Evolutionary conservation across 2,797 vertebrate species (phyloP).

Genomic region (Lacerta bilineata): DNA sequence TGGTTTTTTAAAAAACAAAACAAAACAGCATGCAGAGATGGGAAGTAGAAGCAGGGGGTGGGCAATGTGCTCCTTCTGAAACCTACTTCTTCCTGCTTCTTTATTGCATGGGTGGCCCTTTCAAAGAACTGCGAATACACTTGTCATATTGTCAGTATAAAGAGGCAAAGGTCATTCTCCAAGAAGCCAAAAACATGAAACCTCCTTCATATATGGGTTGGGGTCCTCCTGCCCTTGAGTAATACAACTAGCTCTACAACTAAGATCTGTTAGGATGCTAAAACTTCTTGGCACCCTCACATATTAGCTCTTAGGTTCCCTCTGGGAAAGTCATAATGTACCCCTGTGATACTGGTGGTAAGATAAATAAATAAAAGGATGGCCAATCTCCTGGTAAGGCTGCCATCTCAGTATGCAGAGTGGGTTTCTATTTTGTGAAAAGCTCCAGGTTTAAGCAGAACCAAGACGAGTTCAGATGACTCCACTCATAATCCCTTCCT

Average conservation of each 20-base stretch:
- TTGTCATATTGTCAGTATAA: not conserved
- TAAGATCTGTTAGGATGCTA: not conserved
- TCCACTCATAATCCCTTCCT: not conserved
- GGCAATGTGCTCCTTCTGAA: not conserved
- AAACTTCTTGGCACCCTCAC: not conserved
- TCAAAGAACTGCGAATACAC: conserved; percentile 3
- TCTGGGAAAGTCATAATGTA: no score
- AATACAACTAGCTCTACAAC: not conserved
- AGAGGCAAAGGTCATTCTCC: conserved; percentile 2
- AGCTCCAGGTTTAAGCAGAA: not conserved
- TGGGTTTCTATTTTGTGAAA: not conserved
- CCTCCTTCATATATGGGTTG: not conserved
- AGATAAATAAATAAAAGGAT: not conserved
- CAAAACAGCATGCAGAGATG: not conserved
- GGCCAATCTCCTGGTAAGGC: not conserved
- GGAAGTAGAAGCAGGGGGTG: not conserved
- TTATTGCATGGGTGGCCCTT: not conserved
- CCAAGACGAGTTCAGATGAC: not conserved
- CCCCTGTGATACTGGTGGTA: not conserved
- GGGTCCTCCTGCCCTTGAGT: not conserved
- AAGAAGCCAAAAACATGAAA: conserved; percentile 28
- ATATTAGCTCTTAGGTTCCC: no score
- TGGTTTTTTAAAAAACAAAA: not conserved
- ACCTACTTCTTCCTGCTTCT: not conserved
- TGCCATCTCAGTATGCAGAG: not conserved